Base-by-base conservation (phyloP, 2,797 vertebrate species). In the Lutjanus argentimaculatus region DNA sequence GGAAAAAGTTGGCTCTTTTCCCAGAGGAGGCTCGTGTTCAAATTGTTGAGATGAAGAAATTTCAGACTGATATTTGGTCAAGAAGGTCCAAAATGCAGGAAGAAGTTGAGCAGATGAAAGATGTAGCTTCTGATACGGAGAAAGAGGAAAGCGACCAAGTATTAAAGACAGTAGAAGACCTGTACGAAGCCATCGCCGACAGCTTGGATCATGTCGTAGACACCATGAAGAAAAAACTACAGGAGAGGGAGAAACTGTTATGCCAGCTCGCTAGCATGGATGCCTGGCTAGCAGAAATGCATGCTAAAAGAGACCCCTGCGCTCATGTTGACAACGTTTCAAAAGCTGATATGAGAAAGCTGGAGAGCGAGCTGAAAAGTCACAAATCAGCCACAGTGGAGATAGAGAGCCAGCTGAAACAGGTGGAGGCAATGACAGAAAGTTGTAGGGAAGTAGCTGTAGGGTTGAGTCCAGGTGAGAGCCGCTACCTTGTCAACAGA, bases 11-110 rank as follows among this genome's bases (percentile, higher is more conserved):
- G 42, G 91, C 97, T 12, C 95, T 99, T 81, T 96, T 97, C 61
- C 97, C 97, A 0, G 95, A 95, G 19, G 93, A 96, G 82, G 94
- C 97, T 74, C 87, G 91, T 17, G 85, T 92, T 25, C 97, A 99
- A 88, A 96, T 98, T 49, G 86, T 61, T 80, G 92, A 87, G 70
- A 96, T 97, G 86, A 96, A 95, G 77, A 95, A 91, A 80, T 76
- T 92, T 25, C 95, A 96, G 1, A 90, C 91, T 0, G 95, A 95
- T 61, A 84, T 97, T 86, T 85, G 95, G 61, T 94, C 80, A 16
- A 96, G 91, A 81, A 94, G 92, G 46, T 90, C 91, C 51, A 88
- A 87, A 40, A 73, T 98, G 81, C 74, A 88, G 0, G 89, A 76
- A 0, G 91, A 97, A 90, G 86, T 92, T 14, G 90, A 91, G 11